A percentile compares a stretch with the other conserved stretches of the same genome.
Evolutionary conservation across 2,113 vertebrate genomes (phyloP).

Genomic region (Urocynchramus pylzowi): DNA sequence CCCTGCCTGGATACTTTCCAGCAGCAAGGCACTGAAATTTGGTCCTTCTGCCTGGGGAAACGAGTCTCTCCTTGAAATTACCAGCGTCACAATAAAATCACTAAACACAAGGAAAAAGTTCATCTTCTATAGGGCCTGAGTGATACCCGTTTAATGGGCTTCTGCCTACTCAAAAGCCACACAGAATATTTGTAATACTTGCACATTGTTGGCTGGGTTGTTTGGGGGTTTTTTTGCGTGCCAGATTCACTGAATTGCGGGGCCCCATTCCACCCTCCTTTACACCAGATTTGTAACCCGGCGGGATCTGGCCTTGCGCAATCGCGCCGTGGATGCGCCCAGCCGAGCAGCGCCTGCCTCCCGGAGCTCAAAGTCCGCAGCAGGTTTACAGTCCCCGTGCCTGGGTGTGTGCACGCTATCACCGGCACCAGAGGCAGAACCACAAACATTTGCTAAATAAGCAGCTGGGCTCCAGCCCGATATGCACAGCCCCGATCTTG

Average conservation of each 20-base stretch:
- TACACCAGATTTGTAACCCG: neutral
- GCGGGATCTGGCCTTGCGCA: neutral
- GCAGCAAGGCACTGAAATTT: neutral
- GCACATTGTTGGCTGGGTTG: neutral
- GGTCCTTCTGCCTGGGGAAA: neutral
- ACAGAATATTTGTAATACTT: neutral
- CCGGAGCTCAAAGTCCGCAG: constrained; percentile 39
- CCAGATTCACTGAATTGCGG: neutral
- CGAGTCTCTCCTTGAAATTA: neutral
- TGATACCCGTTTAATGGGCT: neutral
- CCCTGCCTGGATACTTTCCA: neutral
- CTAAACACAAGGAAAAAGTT: neutral
- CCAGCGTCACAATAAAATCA: neutral
- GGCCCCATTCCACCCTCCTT: neutral
- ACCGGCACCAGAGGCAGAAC: neutral
- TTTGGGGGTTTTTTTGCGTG: neutral
- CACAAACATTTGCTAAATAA: constrained; percentile 41
- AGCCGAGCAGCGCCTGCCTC: neutral
- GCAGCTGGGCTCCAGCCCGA: neutral
- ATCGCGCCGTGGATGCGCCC: neutral
- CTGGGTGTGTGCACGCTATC: constrained; percentile 42
- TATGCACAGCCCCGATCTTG: neutral
- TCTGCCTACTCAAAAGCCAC: neutral
- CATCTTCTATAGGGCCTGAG: neutral
- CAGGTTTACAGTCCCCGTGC: neutral